Conservation (phyloP, 2,797 vertebrate species). For the Sebastiscus tertius region DNA sequence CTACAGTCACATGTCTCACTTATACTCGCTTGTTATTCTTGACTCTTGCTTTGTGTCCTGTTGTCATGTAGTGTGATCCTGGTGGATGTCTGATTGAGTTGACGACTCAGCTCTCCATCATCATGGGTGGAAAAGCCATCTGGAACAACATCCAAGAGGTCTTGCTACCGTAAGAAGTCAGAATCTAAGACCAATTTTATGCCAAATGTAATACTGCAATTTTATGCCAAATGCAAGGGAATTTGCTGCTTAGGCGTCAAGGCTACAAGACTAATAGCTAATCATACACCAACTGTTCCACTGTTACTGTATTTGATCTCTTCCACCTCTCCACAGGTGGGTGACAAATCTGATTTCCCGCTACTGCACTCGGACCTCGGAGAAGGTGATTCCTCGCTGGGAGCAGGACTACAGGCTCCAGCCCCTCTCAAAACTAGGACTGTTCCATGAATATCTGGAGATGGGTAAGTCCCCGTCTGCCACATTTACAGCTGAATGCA, state of each 20-base stretch:
- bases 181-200: not conserved
- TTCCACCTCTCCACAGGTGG: constrained; percentile 81
- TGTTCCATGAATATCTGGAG: constrained; percentile 96
- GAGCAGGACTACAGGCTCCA: constrained; percentile 94
- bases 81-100: constrained; percentile 94
- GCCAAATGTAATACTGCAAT: too few species aligned
- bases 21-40: not conserved
- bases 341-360: constrained; percentile 90
- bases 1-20: not conserved
- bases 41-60: not conserved
- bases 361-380: constrained; percentile 71
- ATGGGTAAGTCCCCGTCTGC: constrained; percentile 86
- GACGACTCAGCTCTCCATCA: constrained; percentile 92
- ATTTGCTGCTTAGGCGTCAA: not conserved
- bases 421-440: constrained; percentile 86
- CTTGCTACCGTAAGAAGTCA: constrained; percentile 89
- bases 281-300: not conserved
- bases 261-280: too few species aligned
- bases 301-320: fast-evolving
- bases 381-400: constrained; percentile 89
- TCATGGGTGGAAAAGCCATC: constrained; percentile 96
- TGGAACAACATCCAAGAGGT: constrained; percentile 98
- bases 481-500: not conserved
- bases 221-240: not conserved
- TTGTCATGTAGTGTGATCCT: constrained; percentile 89